phyloP scores from a whole-genome alignment of 2,888 invertebrate species.

The Phymatocera aterrima region DNA sequence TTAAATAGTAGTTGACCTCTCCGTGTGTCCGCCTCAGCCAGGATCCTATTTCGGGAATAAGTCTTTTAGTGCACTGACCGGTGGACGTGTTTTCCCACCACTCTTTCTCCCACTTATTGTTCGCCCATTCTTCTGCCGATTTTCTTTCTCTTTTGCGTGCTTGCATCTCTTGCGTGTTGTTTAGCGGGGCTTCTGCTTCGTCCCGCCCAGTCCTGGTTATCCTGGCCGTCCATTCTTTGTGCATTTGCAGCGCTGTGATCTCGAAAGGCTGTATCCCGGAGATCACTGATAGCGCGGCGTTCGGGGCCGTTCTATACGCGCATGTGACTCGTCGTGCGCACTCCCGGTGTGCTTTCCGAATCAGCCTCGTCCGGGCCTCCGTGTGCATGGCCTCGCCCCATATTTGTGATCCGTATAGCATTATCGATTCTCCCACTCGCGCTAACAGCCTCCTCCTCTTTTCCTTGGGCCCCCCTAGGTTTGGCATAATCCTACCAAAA shows the following conservation, averaged over 20 bases:
- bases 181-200: not conserved
- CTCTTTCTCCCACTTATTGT: not conserved
- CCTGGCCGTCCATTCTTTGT: too few species aligned
- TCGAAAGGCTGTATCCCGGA: not conserved
- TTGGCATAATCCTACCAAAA: too few species aligned
- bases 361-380: not conserved
- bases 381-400: not conserved
- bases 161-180: not conserved
- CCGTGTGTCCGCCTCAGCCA: not conserved
- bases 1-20: not conserved
- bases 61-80: not conserved
- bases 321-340: not conserved
- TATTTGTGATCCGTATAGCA: not conserved
- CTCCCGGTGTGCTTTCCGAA: not conserved
- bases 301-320: not conserved
- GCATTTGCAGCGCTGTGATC: not conserved
- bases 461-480: too few species aligned
- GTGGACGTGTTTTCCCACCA: not conserved
- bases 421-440: not conserved
- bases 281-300: not conserved
- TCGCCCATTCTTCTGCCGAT: not conserved
- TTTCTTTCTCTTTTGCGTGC: not conserved
- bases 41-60: not conserved
- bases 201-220: not conserved
- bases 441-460: not conserved